Base-by-base conservation (phyloP, 1,140 invertebrate genomes). In the Drosophila lacertosa region DNA sequence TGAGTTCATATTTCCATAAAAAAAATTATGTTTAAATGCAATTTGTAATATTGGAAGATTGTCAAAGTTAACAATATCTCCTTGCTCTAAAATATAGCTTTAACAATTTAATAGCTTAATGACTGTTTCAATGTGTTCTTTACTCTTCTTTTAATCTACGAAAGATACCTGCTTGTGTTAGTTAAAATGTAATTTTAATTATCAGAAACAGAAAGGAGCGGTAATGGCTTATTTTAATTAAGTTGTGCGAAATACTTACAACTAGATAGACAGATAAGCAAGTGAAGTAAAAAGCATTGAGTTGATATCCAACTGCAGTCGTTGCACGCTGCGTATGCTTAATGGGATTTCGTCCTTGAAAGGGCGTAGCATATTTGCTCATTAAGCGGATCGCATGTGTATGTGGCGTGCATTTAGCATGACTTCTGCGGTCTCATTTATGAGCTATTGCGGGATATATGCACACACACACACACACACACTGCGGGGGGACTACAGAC, bases 391-490 rank as follows among this genome's bases (percentile, higher is more conserved):
- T 45, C 42, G 58, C 22, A 10, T 39, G 62, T 70, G 60, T 71
- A 48, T 73, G 67, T 73, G 60, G 80, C 72, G 76, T 67, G 71
- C 71, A 80, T 72, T 83, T 80, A 64, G 80, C 69, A 60, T 77
- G 81, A 86, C 80, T 86, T 57, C 70, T 84, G 81, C 50, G 81
- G 81, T 77, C 75, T 74, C 76, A 74, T 81, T 86, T 86, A 70
- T 88, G 81, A 77, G 68, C 81, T 84, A 62, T 60, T 83, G 75
- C 72, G 81, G 80, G 67, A 47, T 45, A 58, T 40, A 32, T 53
- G 53, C 58, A 47, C 45, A 63, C 32, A 59, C 32, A 50, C 18
- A 37, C 26, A 35, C 35, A 39, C 24, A 39, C n/a, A 29, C 13
- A 47, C 26, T 37, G 26, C 6, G 7, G 2, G 26, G 40, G 32